phyloP scores from a whole-genome alignment of 1,140 invertebrate genomes.

The Drosophila lacertosa region DNA sequence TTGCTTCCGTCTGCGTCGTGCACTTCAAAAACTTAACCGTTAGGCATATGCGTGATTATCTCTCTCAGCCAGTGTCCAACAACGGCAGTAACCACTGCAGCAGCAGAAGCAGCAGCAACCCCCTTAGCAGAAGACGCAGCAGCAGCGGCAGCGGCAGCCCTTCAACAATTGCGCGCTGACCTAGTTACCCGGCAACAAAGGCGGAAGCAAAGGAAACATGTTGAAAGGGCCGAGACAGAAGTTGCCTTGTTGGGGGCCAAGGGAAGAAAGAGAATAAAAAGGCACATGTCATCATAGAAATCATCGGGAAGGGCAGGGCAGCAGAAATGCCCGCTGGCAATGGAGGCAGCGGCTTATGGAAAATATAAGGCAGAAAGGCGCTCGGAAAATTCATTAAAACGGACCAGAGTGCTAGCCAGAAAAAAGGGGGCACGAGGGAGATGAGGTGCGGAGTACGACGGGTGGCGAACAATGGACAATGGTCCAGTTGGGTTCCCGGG shows the following conservation, averaged over 20 bases:
- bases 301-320: conserved; percentile 49
- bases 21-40: conserved; percentile 82
- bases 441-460: not conserved
- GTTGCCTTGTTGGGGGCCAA: not conserved
- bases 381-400: conserved; percentile 80
- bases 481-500: conserved; percentile 60
- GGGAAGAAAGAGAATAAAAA: conserved; percentile 58
- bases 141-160: conserved; percentile 47
- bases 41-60: conserved; percentile 82
- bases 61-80: conserved; percentile 58
- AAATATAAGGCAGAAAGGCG: conserved; percentile 42
- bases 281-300: conserved; percentile 82
- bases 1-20: conserved; percentile 52
- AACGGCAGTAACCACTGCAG: conserved; percentile 18
- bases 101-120: conserved; percentile 8
- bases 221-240: conserved; percentile 59
- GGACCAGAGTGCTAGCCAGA: conserved; percentile 42
- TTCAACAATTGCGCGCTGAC: conserved; percentile 78
- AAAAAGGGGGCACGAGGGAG: not conserved
- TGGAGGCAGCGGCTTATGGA: conserved; percentile 62
- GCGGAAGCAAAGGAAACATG: conserved; percentile 80
- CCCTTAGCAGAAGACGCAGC: conserved; percentile 7
- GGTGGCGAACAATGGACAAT: conserved; percentile 67
- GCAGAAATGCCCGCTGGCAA: conserved; percentile 53
- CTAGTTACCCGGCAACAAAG: conserved; percentile 82